A percentile compares a stretch with the other conserved stretches of the same genome.
Conservation (phyloP, 2,888 invertebrate genomes). For the Philereme vetulata region DNA sequence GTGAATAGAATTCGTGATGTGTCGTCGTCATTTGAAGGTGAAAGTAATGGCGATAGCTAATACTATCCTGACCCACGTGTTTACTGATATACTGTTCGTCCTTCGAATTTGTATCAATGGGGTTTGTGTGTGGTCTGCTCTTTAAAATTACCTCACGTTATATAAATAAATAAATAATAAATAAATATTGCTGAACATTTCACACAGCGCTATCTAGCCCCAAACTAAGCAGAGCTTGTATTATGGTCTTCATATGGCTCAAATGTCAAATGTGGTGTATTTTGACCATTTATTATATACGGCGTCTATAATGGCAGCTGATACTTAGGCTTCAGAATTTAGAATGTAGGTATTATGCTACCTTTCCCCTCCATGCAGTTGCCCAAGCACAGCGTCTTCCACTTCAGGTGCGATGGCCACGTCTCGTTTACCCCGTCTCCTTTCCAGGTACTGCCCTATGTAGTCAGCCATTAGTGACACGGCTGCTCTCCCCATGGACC, state of each 20-base stretch:
- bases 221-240: no score
- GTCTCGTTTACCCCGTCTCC: constrained; percentile 81
- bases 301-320: background rate
- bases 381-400: constrained; percentile 64
- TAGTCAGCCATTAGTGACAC: constrained; percentile 89
- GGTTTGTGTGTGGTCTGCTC: constrained; percentile 48
- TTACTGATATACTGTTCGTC: constrained; percentile 44
- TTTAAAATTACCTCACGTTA: no score
- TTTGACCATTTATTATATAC: background rate
- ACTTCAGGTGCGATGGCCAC: constrained; percentile 60
- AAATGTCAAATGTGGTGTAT: background rate
- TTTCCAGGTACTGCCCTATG: constrained; percentile 87
- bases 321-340: background rate
- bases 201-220: no score
- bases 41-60: constrained; percentile 58
- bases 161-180: no score
- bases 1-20: constrained; percentile 60
- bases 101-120: constrained; percentile 31
- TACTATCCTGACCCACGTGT: constrained; percentile 36
- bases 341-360: constrained; percentile 39
- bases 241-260: constrained; percentile 1
- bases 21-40: constrained; percentile 52
- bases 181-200: no score
- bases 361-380: constrained; percentile 92
- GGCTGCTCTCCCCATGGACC: constrained; percentile 90